Conservation (phyloP, 2,888 invertebrate genomes). For the Lycocerus yunnanus region DNA sequence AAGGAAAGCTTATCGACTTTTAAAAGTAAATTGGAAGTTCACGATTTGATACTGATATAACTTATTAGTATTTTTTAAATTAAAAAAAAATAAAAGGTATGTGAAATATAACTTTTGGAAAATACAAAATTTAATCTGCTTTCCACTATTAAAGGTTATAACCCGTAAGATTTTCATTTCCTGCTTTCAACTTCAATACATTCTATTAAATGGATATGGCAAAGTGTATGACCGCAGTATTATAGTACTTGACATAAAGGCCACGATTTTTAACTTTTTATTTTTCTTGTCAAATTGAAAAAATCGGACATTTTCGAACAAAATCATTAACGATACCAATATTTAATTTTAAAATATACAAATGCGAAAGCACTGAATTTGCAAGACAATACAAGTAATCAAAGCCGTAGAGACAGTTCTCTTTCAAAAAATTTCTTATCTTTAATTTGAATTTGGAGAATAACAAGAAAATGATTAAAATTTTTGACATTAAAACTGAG, state of each 20-base stretch:
- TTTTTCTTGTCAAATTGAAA: background rate
- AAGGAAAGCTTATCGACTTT: background rate
- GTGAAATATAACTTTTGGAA: background rate
- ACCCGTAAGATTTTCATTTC: conserved; percentile 7
- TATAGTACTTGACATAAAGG: background rate
- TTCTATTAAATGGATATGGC: conserved; percentile 13
- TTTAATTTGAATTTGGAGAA: background rate
- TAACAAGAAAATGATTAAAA: background rate
- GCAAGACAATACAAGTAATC: background rate
- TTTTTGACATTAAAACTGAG: background rate
- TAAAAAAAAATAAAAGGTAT: background rate
- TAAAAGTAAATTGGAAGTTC: background rate
- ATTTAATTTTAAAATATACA: background rate
- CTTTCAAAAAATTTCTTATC: background rate
- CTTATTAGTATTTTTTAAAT: background rate
- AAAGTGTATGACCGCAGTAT: conserved; percentile 8
- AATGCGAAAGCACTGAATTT: background rate
- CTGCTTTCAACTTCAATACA: conserved; percentile 5
- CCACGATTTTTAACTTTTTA: background rate
- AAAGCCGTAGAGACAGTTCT: background rate
- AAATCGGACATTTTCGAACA: background rate
- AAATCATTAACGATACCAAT: background rate
- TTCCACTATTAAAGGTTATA: conserved; percentile 4
- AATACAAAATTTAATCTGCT: conserved; percentile 6
- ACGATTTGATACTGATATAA: background rate